Base-by-base conservation (phyloP, 2,888 invertebrate species). In the Celastrina argiolus region DNA sequence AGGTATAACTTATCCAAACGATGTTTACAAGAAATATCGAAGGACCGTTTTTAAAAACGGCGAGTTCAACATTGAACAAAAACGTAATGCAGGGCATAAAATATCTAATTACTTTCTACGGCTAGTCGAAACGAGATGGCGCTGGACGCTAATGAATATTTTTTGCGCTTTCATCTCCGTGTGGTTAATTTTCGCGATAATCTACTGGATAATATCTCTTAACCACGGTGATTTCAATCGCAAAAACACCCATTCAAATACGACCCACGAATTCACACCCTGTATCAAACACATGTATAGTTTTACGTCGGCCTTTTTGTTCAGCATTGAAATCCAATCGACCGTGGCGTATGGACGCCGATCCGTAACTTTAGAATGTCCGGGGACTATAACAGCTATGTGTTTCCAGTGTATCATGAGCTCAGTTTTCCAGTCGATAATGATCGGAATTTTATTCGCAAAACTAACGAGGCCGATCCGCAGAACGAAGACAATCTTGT, bases 391-490 rank as follows among this genome's bases (percentile, higher is more conserved):
- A 65, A 95, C 98, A 74, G 94, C 98, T 69, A 97, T 99, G 96
- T 98, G 98, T 83, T 92, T 98, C 67, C 99, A 99, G 88, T 98
- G 97, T 73, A 97, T 99, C 73, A 94, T 95, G 67, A 98, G 98
- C 22, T 97, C 96, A 0, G 95, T 97, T 92, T 96, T 96, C 56
- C 96, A 97, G 77, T 94, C 95, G 0, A 93, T 96, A 72, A 94
- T 94, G 94, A 93, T 96, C 0, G 97, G 97, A n/a, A 96, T 96
- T 64, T 94, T 98, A 0, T 99, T 99, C 82, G 98, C 98, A 0
- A 99, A 99, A 87, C 94, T 99, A 90, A 97, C 98, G 0, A 92
- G 99, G 51, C 98, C 99, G 0, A 98, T 98, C 85, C 96, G 97
- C 72, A 93, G 99, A 68, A 97, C 98, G 0, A 97, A 98, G 85